Evolutionary conservation across 2,113 vertebrate species (phyloP), one percentile per base, ranked within the genome.

Genomic region (Ranitomeya imitator): DNA sequence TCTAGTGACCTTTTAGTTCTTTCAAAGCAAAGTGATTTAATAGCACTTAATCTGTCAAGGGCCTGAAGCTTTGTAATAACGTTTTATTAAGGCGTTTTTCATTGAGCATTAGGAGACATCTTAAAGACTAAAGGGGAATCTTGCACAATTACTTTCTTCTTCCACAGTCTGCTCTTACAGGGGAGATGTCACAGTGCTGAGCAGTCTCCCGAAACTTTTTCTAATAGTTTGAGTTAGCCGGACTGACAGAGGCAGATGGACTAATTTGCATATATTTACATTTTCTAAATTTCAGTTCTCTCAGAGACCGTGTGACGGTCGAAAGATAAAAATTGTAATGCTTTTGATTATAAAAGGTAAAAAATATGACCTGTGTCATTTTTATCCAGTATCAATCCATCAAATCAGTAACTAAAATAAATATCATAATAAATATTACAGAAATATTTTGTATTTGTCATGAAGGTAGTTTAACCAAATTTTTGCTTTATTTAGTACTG

Each of bases 1-100:
- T 96, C 94, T 95, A 95, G 92, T 95, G 93, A 94, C 94, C 94
- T 95, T 95, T 94, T 92, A 92, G 92, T 89, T 93, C 93, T 92
- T 94, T 95, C 93, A 94, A 92, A 93, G 92, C 84, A 93, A 95
- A 94, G 92, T 95, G 94, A 95, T 95, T 95, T 95, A 95, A 94
- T 93, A 95, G 93, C 94, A 96, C 94, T 95, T 96, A 95, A 95
- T 95, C 94, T 94, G 94, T 95, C 95, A 94, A 92, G 93, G 94
- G 94, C 93, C 91, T 94, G 93, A 94, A 93, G 93, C 92, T 93
- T 95, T 94, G 91, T 94, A 95, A 94, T 95, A 94, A 95, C 93
- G 94, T 93, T 94, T 94, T 95, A 95, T 95, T 94, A 96, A 95
- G 91, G 88, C 85, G 71, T 83, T 93, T 94, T 94, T 95, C 93